Percentiles rank a stretch among this genome's conserved stretches.
These are phyloP conservation scores for Hypena proboscidalis DNA, from an alignment of 2,888 invertebrate genomes.

Conservation along the genomic window DNA sequence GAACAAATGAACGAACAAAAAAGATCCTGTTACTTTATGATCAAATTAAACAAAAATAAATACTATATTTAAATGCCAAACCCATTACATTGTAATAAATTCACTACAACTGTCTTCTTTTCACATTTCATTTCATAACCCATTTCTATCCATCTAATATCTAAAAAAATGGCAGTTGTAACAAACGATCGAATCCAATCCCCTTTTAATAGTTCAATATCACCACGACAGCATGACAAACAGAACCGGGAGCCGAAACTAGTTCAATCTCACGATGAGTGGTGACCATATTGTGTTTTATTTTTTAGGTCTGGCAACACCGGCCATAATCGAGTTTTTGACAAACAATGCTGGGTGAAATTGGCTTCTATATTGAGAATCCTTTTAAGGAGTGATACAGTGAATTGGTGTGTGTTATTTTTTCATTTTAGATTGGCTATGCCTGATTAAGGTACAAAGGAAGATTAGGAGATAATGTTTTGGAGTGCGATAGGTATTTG, in stretches of 20 bases:
- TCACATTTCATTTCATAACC: too few species aligned
- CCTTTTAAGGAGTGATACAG: constrained; percentile 59
- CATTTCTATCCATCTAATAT: too few species aligned
- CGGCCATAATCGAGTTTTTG: constrained; percentile 80
- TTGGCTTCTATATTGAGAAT: constrained; percentile 75
- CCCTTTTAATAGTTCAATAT: constrained; percentile 1
- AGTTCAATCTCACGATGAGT: constrained; percentile 33
- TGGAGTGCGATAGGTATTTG: too few species aligned
- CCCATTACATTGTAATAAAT: too few species aligned
- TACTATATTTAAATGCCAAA: too few species aligned
- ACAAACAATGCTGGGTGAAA: constrained; percentile 80
- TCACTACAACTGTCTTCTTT: too few species aligned
- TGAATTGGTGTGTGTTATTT: constrained; percentile 56
- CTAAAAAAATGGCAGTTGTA: too few species aligned
- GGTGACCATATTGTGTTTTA: constrained; percentile 40
- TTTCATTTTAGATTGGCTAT: constrained; percentile 35
- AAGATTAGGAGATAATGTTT: constrained; percentile 7
- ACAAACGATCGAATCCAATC: too few species aligned
- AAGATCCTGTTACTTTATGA: too few species aligned
- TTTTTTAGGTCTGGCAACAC: constrained; percentile 68
- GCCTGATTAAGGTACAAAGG: constrained; percentile 17
- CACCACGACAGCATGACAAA: constrained; percentile 16
- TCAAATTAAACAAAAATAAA: too few species aligned
- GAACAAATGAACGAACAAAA: too few species aligned
- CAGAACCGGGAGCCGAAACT: constrained; percentile 19